Evolutionary conservation across 2,113 vertebrate genomes (phyloP).

Genomic region (Lepidothrix coronata): DNA sequence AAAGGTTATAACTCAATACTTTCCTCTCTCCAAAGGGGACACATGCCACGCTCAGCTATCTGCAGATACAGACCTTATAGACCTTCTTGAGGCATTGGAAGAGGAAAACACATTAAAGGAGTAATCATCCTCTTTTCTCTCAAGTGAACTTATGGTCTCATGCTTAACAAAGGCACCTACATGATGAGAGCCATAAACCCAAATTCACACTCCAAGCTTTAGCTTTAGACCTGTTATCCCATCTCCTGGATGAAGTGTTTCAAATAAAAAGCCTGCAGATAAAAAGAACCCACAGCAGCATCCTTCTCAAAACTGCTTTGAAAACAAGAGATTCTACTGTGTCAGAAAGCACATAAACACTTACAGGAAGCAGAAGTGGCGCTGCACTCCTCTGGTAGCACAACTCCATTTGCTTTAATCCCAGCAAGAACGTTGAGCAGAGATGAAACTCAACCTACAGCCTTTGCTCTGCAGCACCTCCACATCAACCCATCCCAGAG

Average conservation of each 20-base stretch:
- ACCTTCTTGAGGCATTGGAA: not conserved
- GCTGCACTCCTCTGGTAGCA: not conserved
- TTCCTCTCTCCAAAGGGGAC: not conserved
- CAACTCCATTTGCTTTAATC: not conserved
- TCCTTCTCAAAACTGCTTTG: not conserved
- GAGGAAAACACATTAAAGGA: not conserved
- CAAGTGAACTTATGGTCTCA: fast-evolving
- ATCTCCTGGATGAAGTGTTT: not conserved
- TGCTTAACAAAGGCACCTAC: not conserved
- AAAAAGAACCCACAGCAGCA: not conserved
- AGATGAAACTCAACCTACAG: not conserved
- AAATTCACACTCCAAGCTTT: not conserved
- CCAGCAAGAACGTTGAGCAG: not conserved
- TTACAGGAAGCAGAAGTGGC: not conserved
- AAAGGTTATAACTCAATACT: not conserved
- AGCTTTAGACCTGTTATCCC: not conserved
- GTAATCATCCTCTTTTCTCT: not conserved
- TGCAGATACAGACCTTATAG: not conserved
- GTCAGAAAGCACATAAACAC: not conserved
- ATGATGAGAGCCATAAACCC: not conserved
- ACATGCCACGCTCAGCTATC: fast-evolving
- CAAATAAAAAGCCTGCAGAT: not conserved
- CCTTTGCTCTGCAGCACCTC: not conserved
- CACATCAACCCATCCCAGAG: not conserved
- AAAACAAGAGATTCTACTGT: not conserved